phyloP scores from a whole-genome alignment of 2,113 vertebrate genomes.

The Pantherophis guttatus region DNA sequence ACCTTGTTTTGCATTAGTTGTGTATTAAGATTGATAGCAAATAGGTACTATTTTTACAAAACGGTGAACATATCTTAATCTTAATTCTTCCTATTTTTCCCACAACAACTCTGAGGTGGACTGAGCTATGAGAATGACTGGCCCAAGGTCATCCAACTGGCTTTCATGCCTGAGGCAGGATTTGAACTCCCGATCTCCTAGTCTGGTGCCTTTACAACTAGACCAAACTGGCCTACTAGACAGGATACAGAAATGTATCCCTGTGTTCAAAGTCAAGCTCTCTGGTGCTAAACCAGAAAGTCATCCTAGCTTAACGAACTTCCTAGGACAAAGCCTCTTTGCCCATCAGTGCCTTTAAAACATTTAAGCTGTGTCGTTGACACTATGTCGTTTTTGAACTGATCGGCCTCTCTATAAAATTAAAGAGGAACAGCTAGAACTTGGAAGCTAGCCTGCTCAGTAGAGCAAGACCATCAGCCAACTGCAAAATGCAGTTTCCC shows the following conservation, averaged over 20 bases:
- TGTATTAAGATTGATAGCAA: not conserved
- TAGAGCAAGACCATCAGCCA: not conserved
- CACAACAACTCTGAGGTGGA: not conserved
- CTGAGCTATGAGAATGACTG: not conserved
- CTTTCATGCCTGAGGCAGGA: not conserved
- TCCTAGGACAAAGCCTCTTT: not conserved
- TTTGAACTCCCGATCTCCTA: not conserved
- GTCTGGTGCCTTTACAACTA: not conserved
- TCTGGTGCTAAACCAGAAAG: not conserved
- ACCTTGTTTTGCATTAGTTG: not conserved
- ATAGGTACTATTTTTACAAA: not conserved
- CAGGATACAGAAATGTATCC: no score
- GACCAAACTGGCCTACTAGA: no score
- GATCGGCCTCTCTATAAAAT: not conserved
- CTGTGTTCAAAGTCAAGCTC: not conserved
- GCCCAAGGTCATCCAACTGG: not conserved
- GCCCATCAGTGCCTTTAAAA: not conserved
- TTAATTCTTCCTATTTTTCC: not conserved
- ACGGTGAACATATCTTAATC: not conserved
- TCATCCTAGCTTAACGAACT: not conserved
- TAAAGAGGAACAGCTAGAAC: not conserved
- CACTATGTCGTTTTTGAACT: not conserved
- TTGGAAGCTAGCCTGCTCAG: not conserved
- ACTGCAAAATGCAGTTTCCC: not conserved
- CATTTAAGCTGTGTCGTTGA: not conserved